A percentile compares a stretch with the other conserved stretches of the same genome.
phyloP scores from a whole-genome alignment of 2,888 invertebrate species.

The Automeris io region DNA sequence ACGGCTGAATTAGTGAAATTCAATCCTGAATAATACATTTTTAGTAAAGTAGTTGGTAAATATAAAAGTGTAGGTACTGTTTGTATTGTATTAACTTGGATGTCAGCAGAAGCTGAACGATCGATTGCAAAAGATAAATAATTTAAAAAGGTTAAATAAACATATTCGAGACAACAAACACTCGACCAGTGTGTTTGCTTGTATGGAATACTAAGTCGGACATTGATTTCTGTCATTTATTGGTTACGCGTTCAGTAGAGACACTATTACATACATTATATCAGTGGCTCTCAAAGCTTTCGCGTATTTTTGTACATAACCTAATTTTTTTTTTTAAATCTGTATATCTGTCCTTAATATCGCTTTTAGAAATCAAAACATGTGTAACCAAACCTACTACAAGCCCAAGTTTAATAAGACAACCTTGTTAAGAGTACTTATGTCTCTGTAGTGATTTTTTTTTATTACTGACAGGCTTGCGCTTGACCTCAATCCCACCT shows the following conservation, averaged over 20 bases:
- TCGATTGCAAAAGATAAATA: neutral
- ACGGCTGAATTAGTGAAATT: too few relatives aligned
- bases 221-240: conserved; percentile 2
- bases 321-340: too few relatives aligned
- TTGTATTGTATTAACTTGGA: neutral
- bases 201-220: conserved; percentile 1
- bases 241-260: neutral
- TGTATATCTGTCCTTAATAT: too few relatives aligned
- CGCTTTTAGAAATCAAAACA: too few relatives aligned
- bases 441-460: too few relatives aligned
- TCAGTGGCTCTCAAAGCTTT: neutral
- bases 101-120: neutral
- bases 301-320: too few relatives aligned
- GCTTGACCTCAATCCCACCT: too few relatives aligned
- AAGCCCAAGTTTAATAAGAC: too few relatives aligned
- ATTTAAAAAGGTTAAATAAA: conserved; percentile 1
- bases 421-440: too few relatives aligned
- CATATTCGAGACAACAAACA: conserved; percentile 1
- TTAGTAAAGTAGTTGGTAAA: neutral
- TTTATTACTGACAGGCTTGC: too few relatives aligned
- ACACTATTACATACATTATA: neutral
- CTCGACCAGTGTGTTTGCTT: conserved; percentile 1
- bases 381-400: too few relatives aligned
- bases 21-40: too few relatives aligned
- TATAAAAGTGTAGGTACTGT: neutral